Evolutionary conservation across 2,888 invertebrate genomes (phyloP), one percentile per base, ranked within the genome.

Genomic region (Frankliniella fusca): DNA sequence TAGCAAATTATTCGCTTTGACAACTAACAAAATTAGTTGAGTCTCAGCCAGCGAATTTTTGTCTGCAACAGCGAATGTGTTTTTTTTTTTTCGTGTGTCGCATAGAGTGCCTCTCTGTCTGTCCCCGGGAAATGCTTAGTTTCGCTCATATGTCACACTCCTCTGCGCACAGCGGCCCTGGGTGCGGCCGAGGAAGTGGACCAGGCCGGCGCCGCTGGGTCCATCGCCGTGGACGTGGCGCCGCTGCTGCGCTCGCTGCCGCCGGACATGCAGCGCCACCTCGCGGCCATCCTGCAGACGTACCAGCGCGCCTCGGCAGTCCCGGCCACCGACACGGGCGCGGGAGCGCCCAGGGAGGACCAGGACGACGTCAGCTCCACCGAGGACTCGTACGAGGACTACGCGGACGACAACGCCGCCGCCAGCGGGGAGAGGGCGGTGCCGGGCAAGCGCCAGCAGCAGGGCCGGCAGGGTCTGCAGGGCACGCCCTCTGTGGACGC

Each of bases 231-330:
- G 70, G 70, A 76, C 70, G 23, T 76, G 70, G 70, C 70, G 23
- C 70, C 70, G 70, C 70, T 76, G 70, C 70, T 76, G 70, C 70
- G 12, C 23, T 76, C 70, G 23, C 70, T 76, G 70, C 70, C 70
- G 27, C 70, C 70, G 70, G 70, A 76, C 70, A 23, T 76, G 70
- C 70, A 76, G 70, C 23, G 70, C 23, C 70, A 76, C 70, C 70
- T 76, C 23, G 27, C 27, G 23, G 70, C 70, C 70, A 76, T 76
- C 70, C 23, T 76, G 70, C 70, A 76, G 70, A 76, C 70, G 70
- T 76, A 76, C 70, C 70, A 76, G 70, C n/a, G 27, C 23, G 11
- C 70, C 23, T 15, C 65, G 18, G 20, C 65, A 9, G 23, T 27
- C 23, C 12, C 9, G 11, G 70, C 23, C 27, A 0, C 9, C 70